Evolutionary conservation across 2,888 invertebrate genomes (phyloP).

Genomic region (Argyra leucocephala): DNA sequence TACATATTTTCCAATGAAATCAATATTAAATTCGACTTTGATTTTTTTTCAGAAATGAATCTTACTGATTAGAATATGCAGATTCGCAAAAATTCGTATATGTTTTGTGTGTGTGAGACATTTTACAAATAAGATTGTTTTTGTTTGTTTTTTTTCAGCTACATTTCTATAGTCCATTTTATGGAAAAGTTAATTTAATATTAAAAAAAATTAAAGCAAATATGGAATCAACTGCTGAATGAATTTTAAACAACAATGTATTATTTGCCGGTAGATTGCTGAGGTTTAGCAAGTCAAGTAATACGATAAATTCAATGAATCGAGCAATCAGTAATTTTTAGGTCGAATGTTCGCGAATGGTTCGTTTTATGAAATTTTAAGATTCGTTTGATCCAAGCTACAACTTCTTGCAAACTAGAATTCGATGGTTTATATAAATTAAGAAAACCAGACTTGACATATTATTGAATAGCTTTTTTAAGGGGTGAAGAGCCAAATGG

Average conservation of each 20-base stretch:
- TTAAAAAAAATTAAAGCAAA: too few relatives aligned
- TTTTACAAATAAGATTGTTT: too few relatives aligned
- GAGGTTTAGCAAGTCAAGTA: conserved; percentile 93
- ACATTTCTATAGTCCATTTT: too few relatives aligned
- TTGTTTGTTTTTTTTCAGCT: too few relatives aligned
- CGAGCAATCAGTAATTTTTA: conserved; percentile 82
- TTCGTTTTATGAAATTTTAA: conserved; percentile 96
- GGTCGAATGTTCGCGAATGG: conserved; percentile 98
- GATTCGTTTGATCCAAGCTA: conserved; percentile 98
- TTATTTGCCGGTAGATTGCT: conserved; percentile 98
- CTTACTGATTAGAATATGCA: too few relatives aligned
- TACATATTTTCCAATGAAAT: too few relatives aligned
- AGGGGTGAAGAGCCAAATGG: conserved; percentile 88
- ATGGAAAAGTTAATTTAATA: too few relatives aligned
- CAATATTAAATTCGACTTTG: too few relatives aligned
- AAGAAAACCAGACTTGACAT: conserved; percentile 85
- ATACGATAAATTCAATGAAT: conserved; percentile 97
- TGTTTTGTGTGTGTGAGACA: too few relatives aligned
- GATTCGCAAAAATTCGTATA: too few relatives aligned
- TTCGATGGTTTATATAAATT: conserved; percentile 98
- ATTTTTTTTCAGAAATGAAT: too few relatives aligned
- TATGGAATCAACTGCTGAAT: conserved; percentile 73
- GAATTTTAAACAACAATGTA: conserved; percentile 94
- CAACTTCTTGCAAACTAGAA: conserved; percentile 98
- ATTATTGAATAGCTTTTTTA: conserved; percentile 75